These are phyloP conservation scores for Notolepis coatsorum DNA, from an alignment of 2,797 vertebrate species.

Conservation along the genomic window DNA sequence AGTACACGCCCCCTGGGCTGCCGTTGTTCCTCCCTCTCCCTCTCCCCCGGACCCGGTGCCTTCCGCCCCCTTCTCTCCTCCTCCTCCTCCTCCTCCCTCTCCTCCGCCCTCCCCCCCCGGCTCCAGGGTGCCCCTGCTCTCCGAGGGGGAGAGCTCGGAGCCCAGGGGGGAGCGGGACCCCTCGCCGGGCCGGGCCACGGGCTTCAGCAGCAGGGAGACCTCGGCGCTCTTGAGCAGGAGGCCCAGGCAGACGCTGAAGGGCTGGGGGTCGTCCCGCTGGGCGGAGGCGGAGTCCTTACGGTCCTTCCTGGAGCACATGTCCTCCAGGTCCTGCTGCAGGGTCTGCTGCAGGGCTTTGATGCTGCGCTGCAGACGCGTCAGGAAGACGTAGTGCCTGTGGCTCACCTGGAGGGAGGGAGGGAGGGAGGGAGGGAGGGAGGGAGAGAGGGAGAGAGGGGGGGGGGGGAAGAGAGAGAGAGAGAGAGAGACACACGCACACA, in stretches of 20 bases:
- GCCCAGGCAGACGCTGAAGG: conserved; percentile 87
- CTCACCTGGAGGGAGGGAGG: conserved; percentile 85
- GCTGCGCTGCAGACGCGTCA: conserved; percentile 92
- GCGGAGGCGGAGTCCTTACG: conserved; percentile 53
- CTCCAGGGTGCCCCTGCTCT: conserved; percentile 82
- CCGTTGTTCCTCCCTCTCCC: conserved; percentile 36
- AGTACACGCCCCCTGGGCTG: conserved; percentile 50
- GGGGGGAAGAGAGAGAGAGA: too few relatives aligned
- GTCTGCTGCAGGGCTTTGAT: conserved; percentile 91
- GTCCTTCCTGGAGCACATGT: conserved; percentile 73
- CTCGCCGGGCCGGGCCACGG: conserved; percentile 79
- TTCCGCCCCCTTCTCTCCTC: conserved; percentile 54
- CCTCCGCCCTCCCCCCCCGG: conserved; percentile 72
- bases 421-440: too few relatives aligned
- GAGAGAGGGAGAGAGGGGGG: too few relatives aligned
- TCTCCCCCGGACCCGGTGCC: conserved; percentile 3
- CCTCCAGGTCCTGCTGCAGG: conserved; percentile 90
- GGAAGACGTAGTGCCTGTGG: conserved; percentile 94
- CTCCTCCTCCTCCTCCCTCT: conserved; percentile 43
- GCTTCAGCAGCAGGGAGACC: conserved; percentile 91
- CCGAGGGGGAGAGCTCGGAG: conserved; percentile 85
- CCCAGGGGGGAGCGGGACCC: conserved; percentile 71
- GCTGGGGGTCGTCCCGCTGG: conserved; percentile 64
- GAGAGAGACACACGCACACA: conserved; percentile 7
- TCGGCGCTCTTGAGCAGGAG: conserved; percentile 92